Base-by-base conservation (phyloP, 2,888 invertebrate genomes). In the Oscheius sp. region DNA sequence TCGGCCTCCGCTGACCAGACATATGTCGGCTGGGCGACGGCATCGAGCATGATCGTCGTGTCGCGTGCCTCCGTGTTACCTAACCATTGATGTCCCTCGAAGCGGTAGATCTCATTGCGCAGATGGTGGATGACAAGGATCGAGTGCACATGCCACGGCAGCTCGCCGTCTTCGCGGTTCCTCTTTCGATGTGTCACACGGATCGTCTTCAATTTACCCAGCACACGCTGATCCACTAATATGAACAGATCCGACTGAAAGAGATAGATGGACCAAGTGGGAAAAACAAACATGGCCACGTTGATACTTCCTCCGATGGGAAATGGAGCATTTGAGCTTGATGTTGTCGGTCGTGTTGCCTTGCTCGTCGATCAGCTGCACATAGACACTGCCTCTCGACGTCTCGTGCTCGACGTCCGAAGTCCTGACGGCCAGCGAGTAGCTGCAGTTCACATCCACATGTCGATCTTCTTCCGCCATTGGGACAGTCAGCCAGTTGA, bases 161-260 rank as follows among this genome's bases (percentile, higher is more conserved):
- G 25, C 12, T 58, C 58, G 58, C 25, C 58, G 7, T 29, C 27
- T 12, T 25, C 58, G n/a, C 25, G 23, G 53, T 21, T 18, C 12
- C 46, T 29, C 18, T 70, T 58, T 0, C 41, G 21, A 23, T 53
- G 46, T 0, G 43, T 18, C 16, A 27, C 46, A 25, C 23, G 27
- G 25, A 63, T 29, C 41, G 46, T 13, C 43, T 29, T 46, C 21
- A 72, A 21, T 2, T 21, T 23, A 6, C 53, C 63, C 29, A 72
- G 63, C 12, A 23, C 29, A 18, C 18, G 18, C 45, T 72, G 72
- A 13, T 63, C 55, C 21, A 35, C 53, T n/a, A 72, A 16, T 16
- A 72, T 18, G 43, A 72, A 72, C 29, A 72, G 63, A 25, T 72
- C 63, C 27, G 70, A 59, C 56, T 69, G 43, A 29, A 49, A 49